Evolutionary conservation across 2,888 invertebrate genomes (phyloP).

Genomic region (Diarsia brunnea): DNA sequence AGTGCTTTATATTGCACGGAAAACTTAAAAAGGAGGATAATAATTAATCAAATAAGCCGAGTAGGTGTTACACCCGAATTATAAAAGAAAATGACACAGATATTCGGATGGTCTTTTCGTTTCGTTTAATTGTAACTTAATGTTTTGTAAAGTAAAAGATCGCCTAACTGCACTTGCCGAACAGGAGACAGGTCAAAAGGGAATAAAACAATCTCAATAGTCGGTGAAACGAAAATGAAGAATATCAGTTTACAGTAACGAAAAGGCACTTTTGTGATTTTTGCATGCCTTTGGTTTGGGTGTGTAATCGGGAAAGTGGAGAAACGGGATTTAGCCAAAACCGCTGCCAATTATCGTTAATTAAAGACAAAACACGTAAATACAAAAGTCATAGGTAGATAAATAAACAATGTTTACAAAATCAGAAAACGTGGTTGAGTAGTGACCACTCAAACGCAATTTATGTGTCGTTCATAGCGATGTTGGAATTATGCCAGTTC

Average conservation of each 20-base stretch:
- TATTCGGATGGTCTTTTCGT: neutral
- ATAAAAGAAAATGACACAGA: neutral
- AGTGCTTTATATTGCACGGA: neutral
- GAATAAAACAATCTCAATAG: neutral
- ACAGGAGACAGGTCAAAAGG: neutral
- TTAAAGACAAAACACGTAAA: constrained; percentile 18
- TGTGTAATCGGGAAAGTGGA: neutral
- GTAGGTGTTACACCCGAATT: neutral
- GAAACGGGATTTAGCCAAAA: neutral
- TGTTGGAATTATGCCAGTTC: constrained; percentile 77
- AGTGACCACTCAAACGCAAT: constrained; percentile 54
- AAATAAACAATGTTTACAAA: constrained; percentile 68
- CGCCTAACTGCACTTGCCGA: neutral
- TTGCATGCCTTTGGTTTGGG: neutral
- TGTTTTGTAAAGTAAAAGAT: neutral
- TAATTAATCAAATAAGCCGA: neutral
- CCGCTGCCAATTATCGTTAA: constrained; percentile 10
- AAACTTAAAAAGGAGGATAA: neutral
- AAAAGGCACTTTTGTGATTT: too few relatives aligned
- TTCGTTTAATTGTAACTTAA: neutral
- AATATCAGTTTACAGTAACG: too few relatives aligned
- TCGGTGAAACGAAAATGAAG: neutral
- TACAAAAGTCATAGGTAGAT: constrained; percentile 43
- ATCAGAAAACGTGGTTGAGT: constrained; percentile 60
- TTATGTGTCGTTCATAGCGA: constrained; percentile 71